These are phyloP conservation scores for Psittacula derbiana DNA, from an alignment of 2,797 vertebrate genomes.

Conservation along the genomic window DNA sequence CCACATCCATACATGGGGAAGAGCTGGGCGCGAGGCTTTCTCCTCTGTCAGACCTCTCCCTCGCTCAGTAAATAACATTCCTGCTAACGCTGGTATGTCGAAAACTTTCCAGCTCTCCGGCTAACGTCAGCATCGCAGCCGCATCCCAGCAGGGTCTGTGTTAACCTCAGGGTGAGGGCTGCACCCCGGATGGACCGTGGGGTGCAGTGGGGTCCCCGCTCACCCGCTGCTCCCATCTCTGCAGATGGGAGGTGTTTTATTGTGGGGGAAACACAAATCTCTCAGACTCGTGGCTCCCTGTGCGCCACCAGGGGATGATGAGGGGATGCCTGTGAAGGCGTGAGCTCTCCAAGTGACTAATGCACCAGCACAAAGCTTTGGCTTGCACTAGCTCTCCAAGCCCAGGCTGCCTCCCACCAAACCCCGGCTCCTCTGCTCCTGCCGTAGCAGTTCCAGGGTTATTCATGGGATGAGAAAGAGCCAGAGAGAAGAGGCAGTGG, in stretches of 20 bases:
- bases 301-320: accelerated
- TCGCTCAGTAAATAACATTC: constrained; percentile 70
- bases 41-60: constrained; percentile 30
- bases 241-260: accelerated
- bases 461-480: not conserved
- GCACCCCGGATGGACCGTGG: accelerated
- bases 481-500: not conserved
- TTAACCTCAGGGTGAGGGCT: accelerated
- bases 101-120: constrained; percentile 1
- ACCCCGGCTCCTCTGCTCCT: accelerated
- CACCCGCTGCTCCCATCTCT: accelerated
- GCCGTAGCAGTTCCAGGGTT: accelerated
- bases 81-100: constrained; percentile 32
- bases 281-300: not conserved
- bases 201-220: not conserved
- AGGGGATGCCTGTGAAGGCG: not conserved
- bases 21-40: not conserved
- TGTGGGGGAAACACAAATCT: accelerated
- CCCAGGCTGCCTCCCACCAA: accelerated
- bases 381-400: accelerated
- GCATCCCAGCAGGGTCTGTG: not conserved
- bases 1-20: constrained; percentile 70
- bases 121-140: not conserved
- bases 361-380: not conserved
- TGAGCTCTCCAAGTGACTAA: not conserved